Evolutionary conservation across 2,888 invertebrate species (phyloP).

Genomic region (Petrolisthes cinctipes): DNA sequence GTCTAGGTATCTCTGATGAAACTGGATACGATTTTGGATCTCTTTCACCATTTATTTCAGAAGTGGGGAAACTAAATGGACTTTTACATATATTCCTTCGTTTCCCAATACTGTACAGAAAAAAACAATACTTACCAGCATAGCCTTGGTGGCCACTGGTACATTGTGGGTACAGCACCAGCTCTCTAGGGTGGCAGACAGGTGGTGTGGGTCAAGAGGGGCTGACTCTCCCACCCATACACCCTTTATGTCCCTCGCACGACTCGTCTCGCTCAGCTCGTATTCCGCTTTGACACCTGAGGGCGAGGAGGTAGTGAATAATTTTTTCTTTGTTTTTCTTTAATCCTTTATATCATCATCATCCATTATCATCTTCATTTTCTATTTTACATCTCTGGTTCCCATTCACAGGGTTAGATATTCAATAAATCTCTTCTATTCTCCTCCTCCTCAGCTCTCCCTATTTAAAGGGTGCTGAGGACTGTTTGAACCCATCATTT

Average conservation of each 20-base stretch:
- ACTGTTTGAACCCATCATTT: no score
- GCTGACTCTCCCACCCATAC: neutral
- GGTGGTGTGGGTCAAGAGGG: neutral
- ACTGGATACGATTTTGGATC: no score
- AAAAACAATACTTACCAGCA: neutral
- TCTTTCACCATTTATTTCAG: no score
- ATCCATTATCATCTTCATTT: no score
- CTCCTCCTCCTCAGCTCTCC: no score
- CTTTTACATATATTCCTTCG: no score
- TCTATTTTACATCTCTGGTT: no score
- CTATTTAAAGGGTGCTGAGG: no score
- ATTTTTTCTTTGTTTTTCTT: neutral
- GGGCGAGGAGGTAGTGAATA: neutral
- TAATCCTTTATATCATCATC: neutral
- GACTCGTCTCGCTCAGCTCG: neutral
- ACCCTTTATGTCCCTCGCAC: neutral
- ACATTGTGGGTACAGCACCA: slow-evolving; percentile 20
- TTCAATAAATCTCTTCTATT: no score
- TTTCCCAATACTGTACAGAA: neutral
- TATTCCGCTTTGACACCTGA: neutral
- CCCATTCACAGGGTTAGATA: no score
- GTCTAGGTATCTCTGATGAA: no score
- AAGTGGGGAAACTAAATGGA: no score
- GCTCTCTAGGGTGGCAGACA: neutral
- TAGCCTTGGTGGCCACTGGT: neutral